phyloP scores from a whole-genome alignment of 2,797 vertebrate genomes.

The Pseudomugil gertrudae region DNA sequence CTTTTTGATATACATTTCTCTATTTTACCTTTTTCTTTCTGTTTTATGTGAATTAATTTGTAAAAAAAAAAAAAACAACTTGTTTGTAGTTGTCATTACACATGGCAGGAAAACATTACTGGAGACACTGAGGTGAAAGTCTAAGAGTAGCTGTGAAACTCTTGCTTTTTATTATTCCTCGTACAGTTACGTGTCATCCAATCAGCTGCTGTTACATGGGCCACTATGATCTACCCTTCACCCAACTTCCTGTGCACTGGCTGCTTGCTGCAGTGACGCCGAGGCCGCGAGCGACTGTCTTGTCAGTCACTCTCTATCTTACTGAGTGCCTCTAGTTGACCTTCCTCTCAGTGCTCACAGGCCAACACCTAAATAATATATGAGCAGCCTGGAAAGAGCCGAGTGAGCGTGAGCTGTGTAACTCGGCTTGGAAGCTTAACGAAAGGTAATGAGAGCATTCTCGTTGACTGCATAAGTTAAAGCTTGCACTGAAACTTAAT shows the following conservation, averaged over 20 bases:
- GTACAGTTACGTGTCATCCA: neutral
- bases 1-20: neutral
- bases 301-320: conserved; percentile 66
- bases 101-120: conserved; percentile 1
- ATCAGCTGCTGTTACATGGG: conserved; percentile 34
- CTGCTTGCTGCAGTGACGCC: conserved; percentile 8
- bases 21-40: neutral
- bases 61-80: no score
- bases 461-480: conserved; percentile 21
- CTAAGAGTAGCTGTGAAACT: conserved; percentile 17
- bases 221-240: neutral
- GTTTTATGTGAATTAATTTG: neutral
- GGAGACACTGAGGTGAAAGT: neutral
- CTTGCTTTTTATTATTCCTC: conserved; percentile 1
- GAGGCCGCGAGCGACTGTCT: conserved; percentile 37
- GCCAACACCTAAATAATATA: conserved; percentile 79
- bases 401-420: conserved; percentile 31
- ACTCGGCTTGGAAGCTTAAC: conserved; percentile 48
- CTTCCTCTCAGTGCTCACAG: conserved; percentile 72
- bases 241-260: conserved; percentile 2
- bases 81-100: no score
- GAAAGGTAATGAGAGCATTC: conserved; percentile 41
- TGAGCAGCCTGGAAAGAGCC: conserved; percentile 67
- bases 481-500: conserved; percentile 28
- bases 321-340: conserved; percentile 73